phyloP scores from a whole-genome alignment of 2,888 invertebrate genomes.

The Sphinx pinastri region DNA sequence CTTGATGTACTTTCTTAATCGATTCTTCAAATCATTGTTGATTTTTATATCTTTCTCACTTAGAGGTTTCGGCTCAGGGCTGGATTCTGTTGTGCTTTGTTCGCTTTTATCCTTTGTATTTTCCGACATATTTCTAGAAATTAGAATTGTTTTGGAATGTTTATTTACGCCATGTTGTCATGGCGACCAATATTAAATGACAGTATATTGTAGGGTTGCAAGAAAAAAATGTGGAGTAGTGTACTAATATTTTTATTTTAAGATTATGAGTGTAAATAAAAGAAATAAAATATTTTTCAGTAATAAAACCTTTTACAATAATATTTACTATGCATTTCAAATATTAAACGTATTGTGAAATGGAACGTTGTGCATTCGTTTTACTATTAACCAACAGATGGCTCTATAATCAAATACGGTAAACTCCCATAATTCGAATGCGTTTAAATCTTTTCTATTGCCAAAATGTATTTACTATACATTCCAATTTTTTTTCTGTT shows the following conservation, averaged over 20 bases:
- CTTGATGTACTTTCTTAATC: constrained; percentile 78
- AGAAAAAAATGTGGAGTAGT: not conserved
- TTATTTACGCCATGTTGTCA: constrained; percentile 29
- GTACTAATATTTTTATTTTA: too few species aligned
- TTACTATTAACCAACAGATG: not conserved
- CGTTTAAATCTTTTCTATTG: constrained; percentile 16
- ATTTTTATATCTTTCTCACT: constrained; percentile 55
- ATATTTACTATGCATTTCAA: not conserved
- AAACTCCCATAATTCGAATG: not conserved
- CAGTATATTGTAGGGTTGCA: not conserved
- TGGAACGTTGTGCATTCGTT: not conserved
- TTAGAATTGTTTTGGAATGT: constrained; percentile 22
- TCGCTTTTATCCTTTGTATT: constrained; percentile 50
- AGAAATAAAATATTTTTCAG: not conserved
- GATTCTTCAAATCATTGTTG: constrained; percentile 74
- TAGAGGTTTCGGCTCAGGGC: constrained; percentile 47
- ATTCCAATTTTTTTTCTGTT: not conserved
- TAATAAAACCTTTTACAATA: too few species aligned
- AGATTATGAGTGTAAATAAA: not conserved
- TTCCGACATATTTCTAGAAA: constrained; percentile 49
- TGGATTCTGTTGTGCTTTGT: constrained; percentile 47
- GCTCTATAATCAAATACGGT: not conserved
- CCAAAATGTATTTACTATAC: not conserved
- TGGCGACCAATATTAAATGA: constrained; percentile 11
- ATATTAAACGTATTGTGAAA: not conserved